Base-by-base conservation (phyloP, 2,888 invertebrate species). In the Eristalis intricaria region DNA sequence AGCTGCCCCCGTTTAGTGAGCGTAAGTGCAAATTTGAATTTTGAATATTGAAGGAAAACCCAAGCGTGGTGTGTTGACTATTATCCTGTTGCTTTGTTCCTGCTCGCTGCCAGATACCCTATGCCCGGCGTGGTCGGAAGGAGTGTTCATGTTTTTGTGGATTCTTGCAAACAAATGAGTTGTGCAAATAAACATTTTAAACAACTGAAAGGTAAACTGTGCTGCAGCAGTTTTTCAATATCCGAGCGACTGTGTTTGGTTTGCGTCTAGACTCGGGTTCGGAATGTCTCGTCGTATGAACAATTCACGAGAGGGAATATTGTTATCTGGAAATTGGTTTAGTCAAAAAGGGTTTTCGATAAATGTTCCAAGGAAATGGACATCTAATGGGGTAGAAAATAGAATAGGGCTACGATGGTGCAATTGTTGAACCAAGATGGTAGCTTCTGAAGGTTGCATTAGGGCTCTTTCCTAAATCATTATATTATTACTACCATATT, bases 11-110 rank as follows among this genome's bases (percentile, higher is more conserved):
- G 26, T 64, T 69, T 35, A 61, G 68, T 26, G 56, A 74, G 68
- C 26, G 63, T 81, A 58, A 81, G 80, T 81, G 74, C 50, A 75
- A 69, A 80, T 70, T 63, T 69, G 58, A 65, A 65, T 22, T 60
- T 26, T 60, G 60, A 60, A 58, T 75, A 74, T 70, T 63, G 81
- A 32, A 70, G 58, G 64, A 75, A 69, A 65, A 75, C 22, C 50
- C 56, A 65, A 32, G 58, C 58, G 64, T 71, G 40, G 76, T 82
- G 19, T 50, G 81, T 82, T 85, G 82, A 77, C 77, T 81, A 65
- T 81, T 64, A 64, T 77, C 73, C 85, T 85, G 85, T 85, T 85
- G 85, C 85, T 74, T 63, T 73, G 13, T 64, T 40, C n/a, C 68
- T 60, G 75, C 70, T 78, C 69, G 26, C 65, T 69, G 64, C 19